phyloP scores from a whole-genome alignment of 1,140 invertebrate species.

The Ips typographus region DNA sequence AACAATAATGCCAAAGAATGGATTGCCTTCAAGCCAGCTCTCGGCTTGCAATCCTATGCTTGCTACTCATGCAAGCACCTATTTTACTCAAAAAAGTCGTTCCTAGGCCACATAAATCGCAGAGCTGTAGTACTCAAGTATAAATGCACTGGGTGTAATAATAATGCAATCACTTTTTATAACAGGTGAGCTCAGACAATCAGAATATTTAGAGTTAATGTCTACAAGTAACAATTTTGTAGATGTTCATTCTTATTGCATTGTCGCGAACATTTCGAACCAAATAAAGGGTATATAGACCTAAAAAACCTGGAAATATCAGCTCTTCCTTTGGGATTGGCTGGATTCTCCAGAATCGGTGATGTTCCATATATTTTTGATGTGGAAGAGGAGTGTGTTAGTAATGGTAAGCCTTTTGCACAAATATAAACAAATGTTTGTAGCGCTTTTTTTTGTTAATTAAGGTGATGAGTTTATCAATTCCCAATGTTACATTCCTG shows the following conservation, averaged over 20 bases:
- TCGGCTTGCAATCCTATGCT: slow-evolving; percentile 44
- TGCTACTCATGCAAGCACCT: slow-evolving; percentile 47
- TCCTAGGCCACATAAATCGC: slow-evolving; percentile 46
- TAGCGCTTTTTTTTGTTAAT: neutral
- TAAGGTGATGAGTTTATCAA: slow-evolving; percentile 26
- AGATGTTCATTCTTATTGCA: slow-evolving; percentile 47
- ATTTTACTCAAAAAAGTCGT: slow-evolving; percentile 45
- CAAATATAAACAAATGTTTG: neutral
- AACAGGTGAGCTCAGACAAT: slow-evolving; percentile 32
- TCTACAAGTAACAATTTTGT: slow-evolving; percentile 8
- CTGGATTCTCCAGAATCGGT: slow-evolving; percentile 41
- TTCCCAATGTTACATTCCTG: slow-evolving; percentile 43
- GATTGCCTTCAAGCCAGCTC: slow-evolving; percentile 46
- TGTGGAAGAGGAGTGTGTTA: slow-evolving; percentile 39
- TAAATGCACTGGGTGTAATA: slow-evolving; percentile 41
- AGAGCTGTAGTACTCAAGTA: slow-evolving; percentile 41
- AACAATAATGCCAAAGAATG: slow-evolving; percentile 38
- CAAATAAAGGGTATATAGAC: slow-evolving; percentile 40
- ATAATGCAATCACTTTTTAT: slow-evolving; percentile 40
- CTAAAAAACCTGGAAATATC: slow-evolving; percentile 41
- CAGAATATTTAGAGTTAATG: neutral
- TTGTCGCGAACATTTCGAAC: slow-evolving; percentile 41
- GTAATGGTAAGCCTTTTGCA: slow-evolving; percentile 8
- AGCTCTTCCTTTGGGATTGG: slow-evolving; percentile 39
- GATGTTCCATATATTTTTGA: slow-evolving; percentile 42